Evolutionary conservation across 2,888 invertebrate genomes (phyloP), one percentile per base, ranked within the genome.

Genomic region (Papilio gigon): DNA sequence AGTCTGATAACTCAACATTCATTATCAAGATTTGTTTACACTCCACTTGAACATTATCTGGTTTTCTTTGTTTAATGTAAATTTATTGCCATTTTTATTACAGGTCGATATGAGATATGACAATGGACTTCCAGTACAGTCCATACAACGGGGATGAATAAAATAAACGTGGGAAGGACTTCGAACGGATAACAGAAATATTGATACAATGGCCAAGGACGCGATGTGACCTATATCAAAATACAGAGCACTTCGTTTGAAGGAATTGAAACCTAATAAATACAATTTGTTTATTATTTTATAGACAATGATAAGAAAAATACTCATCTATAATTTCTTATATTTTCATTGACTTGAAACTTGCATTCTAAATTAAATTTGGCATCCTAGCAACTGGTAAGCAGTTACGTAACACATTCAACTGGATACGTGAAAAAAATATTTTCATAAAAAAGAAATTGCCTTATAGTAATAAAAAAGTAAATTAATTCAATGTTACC

Each of bases 11-110:
- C 25, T 53, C 53, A n/a, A 27, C 2, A 14, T 53, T 53, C 27
- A 53, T 53, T 53, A 53, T 53, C 53, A 53, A 25, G 27, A 53
- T 14, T 53, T 53, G 53, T 53, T 53, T 53, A 53, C 53, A 8
- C 14, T 53, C n/a, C 14, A 53, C 53, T 53, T 53, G n/a, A 25
- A n/a, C 14, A 27, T 53, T 53, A 53, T 53, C 53, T 20, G 25
- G 1, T 47, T 47, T 50, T 27, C n/a, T 50, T 50, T 50, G 50
- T 50, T 50, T 8, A 6, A 50, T 27, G 14, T 50, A 8, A 50
- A 27, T 25, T 27, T 27, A 50, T 50, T 50, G 9, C 25, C 8
- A 27, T 25, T 27, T 53, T 27, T 27, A 53, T 27, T 27, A n/a
- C 27, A 53, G 20, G 4, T n/a, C n/a, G 14, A 53, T 3, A 12